Percentiles rank a stretch among this genome's conserved stretches.
These are phyloP conservation scores for Sinocyclocheilus rhinocerous DNA, from an alignment of 2,113 vertebrate species.

Conservation along the genomic window DNA sequence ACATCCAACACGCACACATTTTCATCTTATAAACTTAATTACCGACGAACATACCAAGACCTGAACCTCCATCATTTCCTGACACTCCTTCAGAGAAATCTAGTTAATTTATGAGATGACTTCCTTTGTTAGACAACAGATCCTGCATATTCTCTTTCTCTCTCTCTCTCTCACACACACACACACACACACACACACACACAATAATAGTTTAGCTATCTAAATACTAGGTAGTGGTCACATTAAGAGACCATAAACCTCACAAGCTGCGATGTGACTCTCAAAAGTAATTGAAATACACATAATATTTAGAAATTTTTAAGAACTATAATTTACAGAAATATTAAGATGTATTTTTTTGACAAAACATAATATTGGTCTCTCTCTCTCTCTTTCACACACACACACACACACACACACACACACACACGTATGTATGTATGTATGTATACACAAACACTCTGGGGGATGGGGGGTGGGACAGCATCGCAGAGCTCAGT, in stretches of 20 bases:
- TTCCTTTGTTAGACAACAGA: not conserved
- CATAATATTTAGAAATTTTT: too few species aligned
- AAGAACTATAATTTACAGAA: too few species aligned
- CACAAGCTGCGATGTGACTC: too few species aligned
- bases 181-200: too few species aligned
- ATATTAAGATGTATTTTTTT: too few species aligned
- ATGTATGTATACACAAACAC: too few species aligned
- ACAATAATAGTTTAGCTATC: not conserved
- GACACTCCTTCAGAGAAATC: constrained; percentile 11
- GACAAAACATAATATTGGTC: too few species aligned
- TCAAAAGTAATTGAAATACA: too few species aligned
- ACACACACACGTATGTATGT: too few species aligned
- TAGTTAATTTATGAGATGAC: constrained; percentile 21
- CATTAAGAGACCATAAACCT: too few species aligned
- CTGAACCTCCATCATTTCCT: constrained; percentile 27
- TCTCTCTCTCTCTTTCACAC: too few species aligned
- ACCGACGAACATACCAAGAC: not conserved
- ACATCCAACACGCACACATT: constrained; percentile 15
- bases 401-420: not conserved
- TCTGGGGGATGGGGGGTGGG: not conserved
- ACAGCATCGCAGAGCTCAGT: not conserved
- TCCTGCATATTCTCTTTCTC: not conserved
- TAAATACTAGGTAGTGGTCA: too few species aligned
- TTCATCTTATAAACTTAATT: constrained; percentile 33
- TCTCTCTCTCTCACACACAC: not conserved